Base-by-base conservation (phyloP, 1,140 invertebrate species). In the Drosophila orosa region DNA sequence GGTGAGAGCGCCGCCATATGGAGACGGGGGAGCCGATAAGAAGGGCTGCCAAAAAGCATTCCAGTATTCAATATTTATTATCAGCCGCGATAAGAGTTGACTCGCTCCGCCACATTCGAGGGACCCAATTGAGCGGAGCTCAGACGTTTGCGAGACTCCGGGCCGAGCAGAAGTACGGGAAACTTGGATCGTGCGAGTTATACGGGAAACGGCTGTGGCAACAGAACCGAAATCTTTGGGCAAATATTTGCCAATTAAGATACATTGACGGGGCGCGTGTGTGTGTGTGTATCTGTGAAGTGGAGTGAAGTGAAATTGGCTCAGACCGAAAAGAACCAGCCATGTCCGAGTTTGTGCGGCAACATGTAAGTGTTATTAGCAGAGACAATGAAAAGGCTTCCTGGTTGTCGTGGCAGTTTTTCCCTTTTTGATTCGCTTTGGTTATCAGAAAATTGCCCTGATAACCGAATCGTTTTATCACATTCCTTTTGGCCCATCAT, bases 51-150 rank as follows among this genome's bases (percentile, higher is more conserved):
- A 74, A 86, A 85, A 82, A 79, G 79, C 65, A 71, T 82, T 86
- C 79, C 78, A 79, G 79, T 61, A 71, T 82, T 86, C 79, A 87
- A 87, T 87, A 83, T 75, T 86, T 75, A 75, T 73, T 86, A 86
- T 86, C 82, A 75, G 74, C 27, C 44, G 45, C 47, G 82, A 86
- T 86, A 86, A 86, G 78, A 87, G 58, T 58, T 57, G 40, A 56
- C 67, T 15, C 67, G 37, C 40, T 39, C 15, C 66, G 65, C 61
- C 69, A 87, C 61, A 42, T n/a, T 75, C 48, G 60, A 37, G 66
- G 42, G 37, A n/a, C 19, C 40, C 47, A 47, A 56, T 47, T 37
- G 63, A 69, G 31, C 65, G 47, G 29, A 56, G 67, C 66, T 81
- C 83, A 86, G 62, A 86, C 67, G 75, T 82, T 61, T 59, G 69